Evolutionary conservation across 2,888 invertebrate genomes (phyloP), one percentile per base, ranked within the genome.

Genomic region (Maniola hyperantus): DNA sequence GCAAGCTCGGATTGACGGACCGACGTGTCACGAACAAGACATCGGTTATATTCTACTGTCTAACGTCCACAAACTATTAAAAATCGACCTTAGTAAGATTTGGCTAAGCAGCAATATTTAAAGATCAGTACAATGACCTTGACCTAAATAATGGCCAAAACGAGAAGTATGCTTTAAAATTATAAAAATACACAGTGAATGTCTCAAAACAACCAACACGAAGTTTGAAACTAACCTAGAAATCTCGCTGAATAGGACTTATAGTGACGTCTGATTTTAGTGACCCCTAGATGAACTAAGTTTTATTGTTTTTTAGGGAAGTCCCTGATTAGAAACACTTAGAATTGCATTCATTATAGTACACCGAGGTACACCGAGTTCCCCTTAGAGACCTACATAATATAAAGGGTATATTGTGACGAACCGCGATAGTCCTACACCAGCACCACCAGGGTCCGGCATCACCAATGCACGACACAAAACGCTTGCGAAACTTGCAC

Each of bases 1-100:
- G 91, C 89, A 87, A 87, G 90, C 91, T 88, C 85, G 85, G 91
- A 91, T 92, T 92, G 92, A 92, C 91, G 91, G 89, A 86, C 88
- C 86, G 86, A 84, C 85, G 83, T 91, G 89, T 91, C 91, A 91
- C 83, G 83, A 80, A 81, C 80, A 78, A 81, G 79, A 81, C 88
- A 86, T 87, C 86, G 73, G 69, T 72, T 78, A 79, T 79, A 80
- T 81, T 82, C 79, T 83, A 76, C 74, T 79, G 76, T 77, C 77
- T 82, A 83, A 82, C 81, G 76, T 83, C 79, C 76, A 75, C 77
- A 78, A 78, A 78, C 73, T 71, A 80, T 78, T 75, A 74, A 77
- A 78, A 79, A 69, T 70, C 70, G 48, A 73, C 68, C 65, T 64
- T 68, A 75, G 71, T 62, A 72, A 58, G 68, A 71, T 72, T 69